A percentile compares a stretch with the other conserved stretches of the same genome.
phyloP scores from a whole-genome alignment of 2,797 vertebrate genomes.

The Crypturellus tataupa region DNA sequence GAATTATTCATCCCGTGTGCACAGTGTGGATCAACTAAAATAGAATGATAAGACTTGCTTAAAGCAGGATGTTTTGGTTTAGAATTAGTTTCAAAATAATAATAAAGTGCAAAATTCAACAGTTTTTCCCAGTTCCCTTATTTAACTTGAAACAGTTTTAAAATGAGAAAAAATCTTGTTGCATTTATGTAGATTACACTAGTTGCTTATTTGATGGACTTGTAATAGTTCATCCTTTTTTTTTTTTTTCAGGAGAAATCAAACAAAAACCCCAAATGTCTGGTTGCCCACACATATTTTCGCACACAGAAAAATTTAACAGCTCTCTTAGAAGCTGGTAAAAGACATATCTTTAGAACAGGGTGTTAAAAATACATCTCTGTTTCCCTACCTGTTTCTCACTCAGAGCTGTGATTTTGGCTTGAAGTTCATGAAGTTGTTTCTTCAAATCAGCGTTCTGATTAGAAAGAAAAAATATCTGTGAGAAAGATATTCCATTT shows the following conservation, averaged over 20 bases:
- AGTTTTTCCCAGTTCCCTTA: background rate
- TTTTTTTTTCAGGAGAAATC: conserved; percentile 57
- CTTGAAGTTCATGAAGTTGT: conserved; percentile 98
- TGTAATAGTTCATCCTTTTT: background rate
- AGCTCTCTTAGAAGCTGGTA: conserved; percentile 71
- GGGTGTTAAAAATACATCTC: conserved; percentile 75
- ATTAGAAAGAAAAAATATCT: conserved; percentile 84
- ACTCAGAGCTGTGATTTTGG: conserved; percentile 98
- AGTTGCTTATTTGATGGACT: conserved; percentile 44
- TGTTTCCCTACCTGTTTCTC: conserved; percentile 94
- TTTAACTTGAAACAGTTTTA: background rate
- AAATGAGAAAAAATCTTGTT: background rate
- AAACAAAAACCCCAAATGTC: conserved; percentile 66
- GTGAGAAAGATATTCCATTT: conserved; percentile 83
- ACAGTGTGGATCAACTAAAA: background rate
- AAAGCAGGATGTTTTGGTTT: background rate
- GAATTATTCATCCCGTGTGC: background rate
- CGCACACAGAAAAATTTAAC: conserved; percentile 72
- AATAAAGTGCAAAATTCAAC: background rate
- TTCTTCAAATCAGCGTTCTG: conserved; percentile 99
- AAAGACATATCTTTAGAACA: conserved; percentile 75
- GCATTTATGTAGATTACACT: background rate
- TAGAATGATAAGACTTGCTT: background rate
- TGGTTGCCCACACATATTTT: conserved; percentile 75
- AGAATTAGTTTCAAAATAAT: background rate